Percentiles rank a stretch among this genome's conserved stretches.
Conservation (phyloP, 2,888 invertebrate genomes). For the Oxyscelio sp. region DNA sequence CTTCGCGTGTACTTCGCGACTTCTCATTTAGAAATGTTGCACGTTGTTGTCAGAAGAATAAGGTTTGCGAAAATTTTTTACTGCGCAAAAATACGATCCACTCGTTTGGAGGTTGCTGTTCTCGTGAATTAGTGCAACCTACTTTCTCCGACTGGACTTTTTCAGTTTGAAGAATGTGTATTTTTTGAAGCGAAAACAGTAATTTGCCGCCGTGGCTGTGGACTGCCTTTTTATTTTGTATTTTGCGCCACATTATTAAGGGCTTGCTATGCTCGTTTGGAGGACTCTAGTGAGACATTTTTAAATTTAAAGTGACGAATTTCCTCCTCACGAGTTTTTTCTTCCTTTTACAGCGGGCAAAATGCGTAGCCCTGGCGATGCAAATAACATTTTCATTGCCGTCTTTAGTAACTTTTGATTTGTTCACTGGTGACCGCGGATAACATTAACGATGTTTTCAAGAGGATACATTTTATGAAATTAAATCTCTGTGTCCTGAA, state of each 20-base stretch:
- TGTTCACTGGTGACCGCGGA: slow-evolving; percentile 24
- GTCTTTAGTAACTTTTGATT: slow-evolving; percentile 34
- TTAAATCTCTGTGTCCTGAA: slow-evolving; percentile 6
- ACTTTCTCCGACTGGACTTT: slow-evolving; percentile 71
- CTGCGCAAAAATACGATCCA: slow-evolving; percentile 60
- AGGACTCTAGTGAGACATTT: slow-evolving; percentile 74
- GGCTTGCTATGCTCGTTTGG: slow-evolving; percentile 69
- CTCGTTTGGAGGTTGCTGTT: slow-evolving; percentile 67
- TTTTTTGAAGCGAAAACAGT: slow-evolving; percentile 75
- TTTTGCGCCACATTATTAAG: slow-evolving; percentile 72
- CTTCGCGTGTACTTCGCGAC: too few species aligned
- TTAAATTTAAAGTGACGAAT: slow-evolving; percentile 69
- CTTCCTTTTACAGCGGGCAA: neutral
- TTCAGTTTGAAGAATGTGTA: slow-evolving; percentile 73
- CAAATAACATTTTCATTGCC: slow-evolving; percentile 44
- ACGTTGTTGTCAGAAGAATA: slow-evolving; percentile 64
- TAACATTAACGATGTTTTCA: slow-evolving; percentile 4
- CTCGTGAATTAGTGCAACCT: slow-evolving; percentile 72
- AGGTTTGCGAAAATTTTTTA: slow-evolving; percentile 59
- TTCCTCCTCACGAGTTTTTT: slow-evolving; percentile 54
- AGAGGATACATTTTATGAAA: neutral
- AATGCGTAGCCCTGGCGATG: slow-evolving; percentile 13
- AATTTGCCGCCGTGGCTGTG: slow-evolving; percentile 65
- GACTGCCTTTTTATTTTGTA: slow-evolving; percentile 71
- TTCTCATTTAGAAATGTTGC: slow-evolving; percentile 45